Evolutionary conservation across 53 echinoderm and acorn worm species (phyloP), one percentile per base, ranked within the genome.

Genomic region (Paracentrotus lividus): DNA sequence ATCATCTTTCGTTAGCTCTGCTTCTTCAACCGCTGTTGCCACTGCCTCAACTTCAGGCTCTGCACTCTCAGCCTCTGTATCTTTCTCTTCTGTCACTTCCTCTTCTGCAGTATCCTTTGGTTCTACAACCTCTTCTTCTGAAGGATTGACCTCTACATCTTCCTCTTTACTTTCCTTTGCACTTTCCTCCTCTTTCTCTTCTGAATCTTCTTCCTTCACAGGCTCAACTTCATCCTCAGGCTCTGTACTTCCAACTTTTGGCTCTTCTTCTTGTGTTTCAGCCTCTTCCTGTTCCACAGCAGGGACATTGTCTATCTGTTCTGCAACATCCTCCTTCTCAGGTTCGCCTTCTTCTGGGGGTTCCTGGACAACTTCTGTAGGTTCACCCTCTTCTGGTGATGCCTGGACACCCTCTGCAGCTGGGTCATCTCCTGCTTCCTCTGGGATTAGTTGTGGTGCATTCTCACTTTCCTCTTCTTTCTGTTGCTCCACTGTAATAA

Each of bases 401-500:
- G 85, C 26, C n/a, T n/a, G n/a, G n/a, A n/a, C n/a, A n/a, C n/a
- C n/a, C n/a, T n/a, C 33, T 33, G 38, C 34, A 32, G 21, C 38
- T 87, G 55, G 34, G 14, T 85, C 52, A 26, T 29, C 85, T 27
- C 10, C 53, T n/a, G 32, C 85, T 52, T 52, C 54, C 12, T 51
- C 51, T 4, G 32, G 36, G 12, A n/a, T 44, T 53, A 27, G 49
- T 84, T 84, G 47, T 84, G 45, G 45, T 8, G 51, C 27, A 27
- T 85, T 32, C 85, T 51, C 27, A 54, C 51, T 51, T 40, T 85
- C 77, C 27, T 77, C 85, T 54, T n/a, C 51, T 43, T 85, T 27
- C 27, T 88, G 56, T 20, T 59, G 56, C 36, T 61, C 65, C 89
- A 38, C 89, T 89, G 89, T 58, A 89, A 89, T 6, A 89, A 42